Evolutionary conservation across 1,140 invertebrate species (phyloP), one percentile per base, ranked within the genome.

Genomic region (Sinella curviseta): DNA sequence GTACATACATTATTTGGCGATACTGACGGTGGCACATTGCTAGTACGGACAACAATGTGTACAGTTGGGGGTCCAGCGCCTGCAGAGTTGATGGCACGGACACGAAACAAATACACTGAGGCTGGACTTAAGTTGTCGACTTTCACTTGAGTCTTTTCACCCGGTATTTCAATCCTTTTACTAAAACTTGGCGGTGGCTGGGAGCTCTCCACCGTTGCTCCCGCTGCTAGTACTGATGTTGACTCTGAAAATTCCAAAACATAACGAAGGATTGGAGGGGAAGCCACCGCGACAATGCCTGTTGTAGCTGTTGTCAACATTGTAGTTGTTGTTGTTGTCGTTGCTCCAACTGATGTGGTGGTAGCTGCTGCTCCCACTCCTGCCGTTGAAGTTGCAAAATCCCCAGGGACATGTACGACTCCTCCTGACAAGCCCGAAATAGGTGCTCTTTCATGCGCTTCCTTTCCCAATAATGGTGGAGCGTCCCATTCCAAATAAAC

Each of bases 51-150:
- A 67, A 78, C 14, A 28, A 79, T 28, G 12, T 76, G 34, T 26
- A 75, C 65, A n/a, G 79, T 73, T 17, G 79, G 74, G 36, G 75
- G 74, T 79, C 82, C 82, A 77, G 36, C 74, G n/a, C 82, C 82
- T 31, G 82, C 79, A 24, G 79, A 65, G 70, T 82, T 82, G 76
- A 82, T 77, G 65, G 82, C 82, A 39, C 65, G 65, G 48, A 82
- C 79, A 28, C 79, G 82, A 74, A 82, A 80, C 20, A 55, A 35
- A 57, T 82, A 82, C 20, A 57, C 24, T 17, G 79, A 33, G 4
- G 79, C 77, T 31, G 82, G 82, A 60, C 28, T 75, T 26, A 82
- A 36, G 35, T 79, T 79, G 36, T 80, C 79, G 24, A 82, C 77
- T 77, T 65, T 80, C 12, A 67, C 75, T 24, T 36, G 30, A 48